A percentile compares a stretch with the other conserved stretches of the same genome.
Conservation (phyloP, 1,140 invertebrate genomes). For the Calliphora vicina region DNA sequence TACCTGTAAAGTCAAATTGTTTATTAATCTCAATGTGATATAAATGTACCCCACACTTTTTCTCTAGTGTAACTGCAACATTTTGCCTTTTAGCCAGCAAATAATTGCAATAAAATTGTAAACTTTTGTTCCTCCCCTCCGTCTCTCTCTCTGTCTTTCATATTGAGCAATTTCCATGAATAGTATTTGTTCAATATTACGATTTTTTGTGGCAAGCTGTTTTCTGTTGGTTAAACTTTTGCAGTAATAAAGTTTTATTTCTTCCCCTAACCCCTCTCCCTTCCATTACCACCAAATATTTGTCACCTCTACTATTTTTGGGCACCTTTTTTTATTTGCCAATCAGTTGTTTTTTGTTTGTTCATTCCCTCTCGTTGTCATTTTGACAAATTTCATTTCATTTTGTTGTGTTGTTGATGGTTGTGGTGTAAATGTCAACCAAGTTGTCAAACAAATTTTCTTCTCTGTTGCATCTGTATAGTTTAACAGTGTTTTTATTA, state of each 20-base stretch:
- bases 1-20: too few species aligned
- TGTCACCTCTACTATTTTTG: background rate
- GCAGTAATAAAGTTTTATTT: background rate
- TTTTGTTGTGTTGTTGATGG: background rate
- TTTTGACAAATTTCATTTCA: constrained; percentile 2
- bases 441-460: constrained; percentile 25
- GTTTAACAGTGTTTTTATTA: background rate
- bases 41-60: too few species aligned
- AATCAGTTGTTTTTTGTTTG: background rate
- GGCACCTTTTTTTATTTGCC: too few species aligned
- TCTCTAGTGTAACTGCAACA: background rate
- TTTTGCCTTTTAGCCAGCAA: background rate
- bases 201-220: background rate
- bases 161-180: too few species aligned
- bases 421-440: constrained; percentile 24
- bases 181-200: too few species aligned
- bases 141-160: too few species aligned
- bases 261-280: background rate
- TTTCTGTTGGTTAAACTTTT: background rate
- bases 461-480: background rate
- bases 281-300: background rate
- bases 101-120: background rate
- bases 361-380: background rate
- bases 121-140: too few species aligned
- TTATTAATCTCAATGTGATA: too few species aligned